These are phyloP conservation scores for Temnothorax unifasciatus DNA, from an alignment of 2,888 invertebrate genomes.

Conservation along the genomic window DNA sequence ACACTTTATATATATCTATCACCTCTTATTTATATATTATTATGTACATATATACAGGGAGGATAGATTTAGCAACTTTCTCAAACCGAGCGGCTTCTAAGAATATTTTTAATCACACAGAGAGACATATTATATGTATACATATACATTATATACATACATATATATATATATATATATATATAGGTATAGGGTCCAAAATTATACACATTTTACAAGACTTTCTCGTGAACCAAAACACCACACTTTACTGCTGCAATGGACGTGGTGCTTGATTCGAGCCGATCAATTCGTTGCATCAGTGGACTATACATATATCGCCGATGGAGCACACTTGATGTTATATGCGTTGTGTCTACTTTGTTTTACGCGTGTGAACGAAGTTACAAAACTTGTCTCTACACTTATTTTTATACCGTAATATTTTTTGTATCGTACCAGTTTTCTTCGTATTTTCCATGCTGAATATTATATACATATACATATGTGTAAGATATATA, in stretches of 20 bases:
- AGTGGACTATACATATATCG: neutral
- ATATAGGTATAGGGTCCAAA: slow-evolving; percentile 74
- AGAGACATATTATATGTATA: slow-evolving; percentile 33
- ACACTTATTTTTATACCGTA: slow-evolving; percentile 2
- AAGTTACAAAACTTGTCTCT: neutral
- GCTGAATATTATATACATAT: neutral
- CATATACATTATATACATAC: neutral
- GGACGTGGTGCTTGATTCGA: slow-evolving; percentile 52
- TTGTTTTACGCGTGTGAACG: neutral
- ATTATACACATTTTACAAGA: slow-evolving; percentile 54
- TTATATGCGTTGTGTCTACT: neutral
- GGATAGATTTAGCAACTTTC: slow-evolving; percentile 62
- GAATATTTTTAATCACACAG: slow-evolving; percentile 65
- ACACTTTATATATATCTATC: slow-evolving; percentile 65
- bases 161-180: neutral
- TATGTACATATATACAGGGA: slow-evolving; percentile 57
- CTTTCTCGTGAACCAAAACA: slow-evolving; percentile 54
- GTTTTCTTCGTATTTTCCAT: neutral
- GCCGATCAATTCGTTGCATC: slow-evolving; percentile 24
- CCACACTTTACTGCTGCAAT: slow-evolving; percentile 48
- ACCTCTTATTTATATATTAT: slow-evolving; percentile 45
- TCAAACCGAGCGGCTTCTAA: slow-evolving; percentile 62
- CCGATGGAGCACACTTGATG: neutral
- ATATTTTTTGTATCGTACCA: neutral
- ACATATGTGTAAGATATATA: neutral